Evolutionary conservation across 2,113 vertebrate genomes (phyloP), one percentile per base, ranked within the genome.

Genomic region (Sturnira hondurensis): DNA sequence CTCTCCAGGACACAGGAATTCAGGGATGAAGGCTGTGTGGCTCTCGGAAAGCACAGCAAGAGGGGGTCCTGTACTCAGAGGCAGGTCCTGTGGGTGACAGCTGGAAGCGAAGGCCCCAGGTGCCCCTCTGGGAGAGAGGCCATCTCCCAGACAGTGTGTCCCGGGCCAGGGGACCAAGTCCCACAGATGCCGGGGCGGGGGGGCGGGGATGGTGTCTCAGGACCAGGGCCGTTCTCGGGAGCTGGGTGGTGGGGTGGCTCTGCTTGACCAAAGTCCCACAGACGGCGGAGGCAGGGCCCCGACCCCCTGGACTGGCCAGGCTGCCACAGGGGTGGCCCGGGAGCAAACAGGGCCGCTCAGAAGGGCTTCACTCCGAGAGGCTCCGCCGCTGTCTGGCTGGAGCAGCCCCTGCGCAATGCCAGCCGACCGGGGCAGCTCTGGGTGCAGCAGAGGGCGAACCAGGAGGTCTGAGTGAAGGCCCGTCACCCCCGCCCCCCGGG

Each of bases 241-340:
- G 28, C 12, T 0, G 10, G 22, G 50, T 7, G 15, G 9, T 13
- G 50, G 31, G 15, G 33, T 68, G 56, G 41, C 58, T n/a, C 38
- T 2, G 2, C 43, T 5, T 31, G 28, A 58, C 83, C 43, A 41
- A 41, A 17, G 56, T 24, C 73, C 14, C n/a, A n/a, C n/a, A 7
- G 38, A 7, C 0, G 4, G 33, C 0, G 1, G 33, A 19, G 12
- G 15, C 2, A 17, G 17, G 45, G 47, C 19, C 14, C 70, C 33
- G 41, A 61, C n/a, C 45, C 47, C 78, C 88, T 9, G 16, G 33
- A 26, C 80, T 58, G 16, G 16, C 47, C 38, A 50, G 61, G 73
- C 11, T 11, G 43, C 50, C 31, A 28, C 36, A 31, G 17, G 89
- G 50, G n/a, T 15, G n/a, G 50, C 31, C 52, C 19, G n/a, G 71